These are phyloP conservation scores for Brachionus manjavacas DNA, from an alignment of 1,140 invertebrate species.

Conservation along the genomic window DNA sequence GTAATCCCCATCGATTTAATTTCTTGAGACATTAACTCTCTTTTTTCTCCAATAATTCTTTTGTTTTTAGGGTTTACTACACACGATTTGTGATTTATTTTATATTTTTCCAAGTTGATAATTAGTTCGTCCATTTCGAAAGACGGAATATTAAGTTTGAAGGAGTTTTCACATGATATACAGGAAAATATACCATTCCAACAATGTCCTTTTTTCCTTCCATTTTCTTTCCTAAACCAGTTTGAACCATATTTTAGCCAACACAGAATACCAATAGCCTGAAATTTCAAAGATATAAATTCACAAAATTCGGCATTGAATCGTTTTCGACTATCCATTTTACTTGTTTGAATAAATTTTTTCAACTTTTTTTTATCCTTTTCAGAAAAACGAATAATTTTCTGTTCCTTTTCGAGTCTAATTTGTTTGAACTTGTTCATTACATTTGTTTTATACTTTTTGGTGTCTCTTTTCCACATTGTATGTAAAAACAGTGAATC, in stretches of 20 bases:
- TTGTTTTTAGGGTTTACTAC: background rate
- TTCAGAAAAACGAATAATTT: background rate
- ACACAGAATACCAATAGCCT: background rate
- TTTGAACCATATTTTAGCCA: background rate
- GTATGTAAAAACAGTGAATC: background rate
- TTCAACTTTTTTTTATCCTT: background rate
- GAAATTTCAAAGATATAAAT: background rate
- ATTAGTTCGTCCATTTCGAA: background rate
- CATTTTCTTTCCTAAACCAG: constrained; percentile 27
- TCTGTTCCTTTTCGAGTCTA: too few species aligned
- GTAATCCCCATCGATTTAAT: background rate
- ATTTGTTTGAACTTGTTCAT: background rate
- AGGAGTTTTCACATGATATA: background rate
- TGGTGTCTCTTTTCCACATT: constrained; percentile 13
- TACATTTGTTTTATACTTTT: background rate
- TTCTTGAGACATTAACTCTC: background rate
- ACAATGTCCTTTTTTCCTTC: background rate
- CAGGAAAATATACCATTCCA: constrained; percentile 13
- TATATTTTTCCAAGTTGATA: background rate
- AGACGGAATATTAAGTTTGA: background rate
- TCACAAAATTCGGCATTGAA: background rate
- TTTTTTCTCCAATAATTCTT: constrained; percentile 17
- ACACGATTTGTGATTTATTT: background rate
- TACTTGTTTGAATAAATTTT: background rate
- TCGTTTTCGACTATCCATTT: background rate